These are phyloP conservation scores for Anticlea derivata DNA, from an alignment of 2,888 invertebrate genomes.

Conservation along the genomic window DNA sequence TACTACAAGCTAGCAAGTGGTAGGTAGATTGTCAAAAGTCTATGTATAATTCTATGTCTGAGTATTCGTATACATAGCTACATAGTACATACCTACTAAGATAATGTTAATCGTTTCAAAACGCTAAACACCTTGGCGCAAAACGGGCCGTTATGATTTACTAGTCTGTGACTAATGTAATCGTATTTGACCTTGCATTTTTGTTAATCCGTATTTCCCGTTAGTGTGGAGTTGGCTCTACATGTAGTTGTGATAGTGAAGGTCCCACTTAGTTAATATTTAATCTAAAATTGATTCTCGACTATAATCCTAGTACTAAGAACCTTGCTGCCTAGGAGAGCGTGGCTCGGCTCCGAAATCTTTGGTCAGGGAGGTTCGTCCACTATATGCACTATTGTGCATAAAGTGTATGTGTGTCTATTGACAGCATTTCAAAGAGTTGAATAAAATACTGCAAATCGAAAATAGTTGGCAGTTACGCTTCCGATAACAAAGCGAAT, in stretches of 20 bases:
- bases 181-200: conserved; percentile 26
- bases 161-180: conserved; percentile 30
- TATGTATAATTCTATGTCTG: too few species aligned
- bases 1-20: too few species aligned
- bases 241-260: conserved; percentile 3
- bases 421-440: background rate
- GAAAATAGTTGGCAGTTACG: background rate
- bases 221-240: conserved; percentile 5
- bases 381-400: too few species aligned
- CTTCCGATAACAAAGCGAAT: conserved; percentile 8
- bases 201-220: conserved; percentile 16
- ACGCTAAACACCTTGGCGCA: conserved; percentile 12
- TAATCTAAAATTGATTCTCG: too few species aligned
- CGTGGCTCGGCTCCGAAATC: too few species aligned
- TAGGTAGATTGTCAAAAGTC: too few species aligned
- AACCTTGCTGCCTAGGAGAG: too few species aligned
- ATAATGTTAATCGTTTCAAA: conserved; percentile 10
- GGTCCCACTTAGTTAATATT: too few species aligned
- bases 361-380: too few species aligned
- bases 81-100: background rate
- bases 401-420: too few species aligned
- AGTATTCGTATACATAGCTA: too few species aligned
- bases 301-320: background rate
- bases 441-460: background rate
- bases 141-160: conserved; percentile 26